Evolutionary conservation across 2,113 vertebrate genomes (phyloP).

Genomic region (Marmota flaviventris): DNA sequence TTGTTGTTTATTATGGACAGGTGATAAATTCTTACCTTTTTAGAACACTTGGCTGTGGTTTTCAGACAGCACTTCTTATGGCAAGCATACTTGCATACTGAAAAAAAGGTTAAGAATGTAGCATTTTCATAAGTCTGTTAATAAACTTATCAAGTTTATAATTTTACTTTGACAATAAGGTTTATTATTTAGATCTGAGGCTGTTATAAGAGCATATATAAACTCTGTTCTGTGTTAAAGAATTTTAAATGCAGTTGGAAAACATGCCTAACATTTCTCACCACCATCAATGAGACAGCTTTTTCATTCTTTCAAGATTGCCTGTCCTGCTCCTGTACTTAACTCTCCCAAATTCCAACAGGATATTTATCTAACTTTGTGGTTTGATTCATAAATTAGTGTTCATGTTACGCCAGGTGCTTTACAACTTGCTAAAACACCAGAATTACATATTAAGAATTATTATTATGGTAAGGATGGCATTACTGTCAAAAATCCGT

Average conservation of each 20-base stretch:
- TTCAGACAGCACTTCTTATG: slow-evolving; percentile 98
- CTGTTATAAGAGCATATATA: neutral
- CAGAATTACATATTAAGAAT: slow-evolving; percentile 48
- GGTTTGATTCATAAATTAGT: slow-evolving; percentile 31
- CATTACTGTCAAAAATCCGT: neutral
- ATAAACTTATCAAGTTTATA: neutral
- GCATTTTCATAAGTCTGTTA: slow-evolving; percentile 42
- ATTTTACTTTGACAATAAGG: neutral
- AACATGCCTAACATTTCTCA: slow-evolving; percentile 50
- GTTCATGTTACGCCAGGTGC: neutral
- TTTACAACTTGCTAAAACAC: neutral
- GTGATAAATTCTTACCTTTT: slow-evolving; percentile 92
- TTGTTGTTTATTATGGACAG: neutral
- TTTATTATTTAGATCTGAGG: slow-evolving; percentile 28
- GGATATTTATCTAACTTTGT: slow-evolving; percentile 3
- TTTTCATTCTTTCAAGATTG: slow-evolving; percentile 36
- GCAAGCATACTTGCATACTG: slow-evolving; percentile 98
- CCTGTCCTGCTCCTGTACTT: neutral
- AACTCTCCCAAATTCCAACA: neutral
- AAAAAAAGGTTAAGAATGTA: slow-evolving; percentile 81
- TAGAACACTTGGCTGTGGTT: slow-evolving; percentile 95
- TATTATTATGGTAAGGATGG: neutral
- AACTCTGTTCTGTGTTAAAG: neutral
- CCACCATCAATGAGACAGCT: neutral
- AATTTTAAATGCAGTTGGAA: slow-evolving; percentile 37